Evolutionary conservation across 1,140 invertebrate species (phyloP), one percentile per base, ranked within the genome.

Genomic region (Gonatopus flavifemur): DNA sequence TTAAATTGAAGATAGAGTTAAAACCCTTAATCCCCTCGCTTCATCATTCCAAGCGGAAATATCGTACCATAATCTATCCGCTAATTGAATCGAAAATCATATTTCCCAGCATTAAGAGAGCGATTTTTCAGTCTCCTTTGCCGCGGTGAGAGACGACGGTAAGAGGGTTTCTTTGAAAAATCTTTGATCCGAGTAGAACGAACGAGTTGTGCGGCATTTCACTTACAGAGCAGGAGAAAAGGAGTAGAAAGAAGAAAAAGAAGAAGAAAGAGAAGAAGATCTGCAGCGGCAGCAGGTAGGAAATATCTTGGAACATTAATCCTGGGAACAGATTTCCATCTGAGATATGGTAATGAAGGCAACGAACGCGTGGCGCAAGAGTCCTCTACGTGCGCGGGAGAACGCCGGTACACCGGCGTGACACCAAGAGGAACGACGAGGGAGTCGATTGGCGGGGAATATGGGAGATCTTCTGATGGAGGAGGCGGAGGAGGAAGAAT

Each of bases 301-400:
- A 71, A 75, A 74, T 70, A 72, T 71, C 68, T 64, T 57, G 58
- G 62, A 44, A 67, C 74, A 74, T 76, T 74, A 76, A 72, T 67
- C 64, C 62, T 60, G 59, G 54, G 56, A 59, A 72, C 67, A 70
- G 70, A 73, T 74, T 74, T 68, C 70, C 73, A 76, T 74, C 71
- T 67, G 63, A 73, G 73, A 76, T 76, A 76, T 76, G 73, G 70
- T 74, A 76, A 76, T 76, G 72, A 76, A 76, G 72, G 72, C 63
- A 76, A 73, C 43, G 53, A 70, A 67, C 72, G 70, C 66, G 69
- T 72, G 70, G 68, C 70, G 65, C 64, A 70, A 74, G 69, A 74
- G 65, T 69, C 60, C 56, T 64, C 62, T 55, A 43, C 52, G 55
- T 25, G 61, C 62, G 54, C 62, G 60, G 57, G 36, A 43, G 44